These are phyloP conservation scores for Tachina lurida DNA, from an alignment of 2,888 invertebrate species.

Conservation along the genomic window DNA sequence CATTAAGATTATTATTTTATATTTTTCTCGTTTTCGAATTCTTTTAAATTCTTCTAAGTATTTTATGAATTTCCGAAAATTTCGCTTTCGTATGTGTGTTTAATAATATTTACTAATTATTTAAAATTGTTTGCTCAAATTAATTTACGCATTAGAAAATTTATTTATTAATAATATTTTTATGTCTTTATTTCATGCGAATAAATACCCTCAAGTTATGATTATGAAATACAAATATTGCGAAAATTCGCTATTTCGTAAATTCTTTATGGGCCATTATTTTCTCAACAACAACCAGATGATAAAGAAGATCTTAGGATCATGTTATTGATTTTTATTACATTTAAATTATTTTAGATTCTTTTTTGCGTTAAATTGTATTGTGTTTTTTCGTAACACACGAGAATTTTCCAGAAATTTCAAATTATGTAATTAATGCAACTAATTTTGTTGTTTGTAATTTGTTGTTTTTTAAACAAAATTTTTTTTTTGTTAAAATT, in stretches of 20 bases:
- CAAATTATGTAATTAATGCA: neutral
- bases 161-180: slow-evolving; percentile 58
- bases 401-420: slow-evolving; percentile 4
- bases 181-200: slow-evolving; percentile 62
- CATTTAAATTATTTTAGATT: slow-evolving; percentile 55
- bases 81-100: neutral
- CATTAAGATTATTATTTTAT: slow-evolving; percentile 61
- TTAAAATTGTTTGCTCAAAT: slow-evolving; percentile 34
- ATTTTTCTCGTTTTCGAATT: slow-evolving; percentile 38
- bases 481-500: too few species aligned
- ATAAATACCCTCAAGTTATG: slow-evolving; percentile 61
- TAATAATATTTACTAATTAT: slow-evolving; percentile 3
- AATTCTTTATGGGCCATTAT: slow-evolving; percentile 30
- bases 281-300: neutral
- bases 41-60: slow-evolving; percentile 1
- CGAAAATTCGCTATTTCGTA: slow-evolving; percentile 50
- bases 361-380: slow-evolving; percentile 19
- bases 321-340: slow-evolving; percentile 66
- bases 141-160: slow-evolving; percentile 63
- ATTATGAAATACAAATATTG: slow-evolving; percentile 56
- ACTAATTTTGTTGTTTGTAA: too few species aligned
- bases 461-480: too few species aligned
- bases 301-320: slow-evolving; percentile 17
- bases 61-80: neutral
- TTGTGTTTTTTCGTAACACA: slow-evolving; percentile 29